Conservation (phyloP, 2,113 vertebrate genomes). For the Oreocharis arfaki region DNA sequence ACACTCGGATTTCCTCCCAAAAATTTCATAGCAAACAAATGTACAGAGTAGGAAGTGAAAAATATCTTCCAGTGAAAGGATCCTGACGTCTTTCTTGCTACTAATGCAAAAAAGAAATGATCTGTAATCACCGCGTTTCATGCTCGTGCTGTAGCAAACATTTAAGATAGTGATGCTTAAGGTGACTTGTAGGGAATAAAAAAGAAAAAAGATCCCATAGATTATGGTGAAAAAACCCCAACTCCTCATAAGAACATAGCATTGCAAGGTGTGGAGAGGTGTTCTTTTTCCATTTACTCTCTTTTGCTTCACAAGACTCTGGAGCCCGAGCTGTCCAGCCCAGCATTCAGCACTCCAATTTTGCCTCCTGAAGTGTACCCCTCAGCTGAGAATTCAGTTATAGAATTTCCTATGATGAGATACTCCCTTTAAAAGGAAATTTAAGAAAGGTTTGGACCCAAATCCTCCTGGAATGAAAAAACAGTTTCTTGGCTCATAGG, state of each 20-base stretch:
- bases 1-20: slow-evolving; percentile 3
- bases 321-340: neutral
- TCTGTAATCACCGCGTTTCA: neutral
- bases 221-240: neutral
- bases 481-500: neutral
- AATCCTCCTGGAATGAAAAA: neutral
- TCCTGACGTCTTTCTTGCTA: neutral
- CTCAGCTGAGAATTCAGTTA: neutral
- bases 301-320: neutral
- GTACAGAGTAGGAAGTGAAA: slow-evolving; percentile 25
- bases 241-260: neutral
- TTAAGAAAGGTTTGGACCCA: neutral
- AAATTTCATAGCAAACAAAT: neutral
- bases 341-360: neutral
- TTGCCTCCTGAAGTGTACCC: neutral
- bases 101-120: neutral
- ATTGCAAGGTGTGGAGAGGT: neutral
- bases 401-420: neutral
- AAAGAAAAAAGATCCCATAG: neutral
- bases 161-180: neutral
- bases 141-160: rapidly evolving
- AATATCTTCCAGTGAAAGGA: neutral
- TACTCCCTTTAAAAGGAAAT: slow-evolving; percentile 21
- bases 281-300: neutral
- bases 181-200: neutral